Conservation (phyloP, 2,888 invertebrate genomes). For the Penaeus monodon region DNA sequence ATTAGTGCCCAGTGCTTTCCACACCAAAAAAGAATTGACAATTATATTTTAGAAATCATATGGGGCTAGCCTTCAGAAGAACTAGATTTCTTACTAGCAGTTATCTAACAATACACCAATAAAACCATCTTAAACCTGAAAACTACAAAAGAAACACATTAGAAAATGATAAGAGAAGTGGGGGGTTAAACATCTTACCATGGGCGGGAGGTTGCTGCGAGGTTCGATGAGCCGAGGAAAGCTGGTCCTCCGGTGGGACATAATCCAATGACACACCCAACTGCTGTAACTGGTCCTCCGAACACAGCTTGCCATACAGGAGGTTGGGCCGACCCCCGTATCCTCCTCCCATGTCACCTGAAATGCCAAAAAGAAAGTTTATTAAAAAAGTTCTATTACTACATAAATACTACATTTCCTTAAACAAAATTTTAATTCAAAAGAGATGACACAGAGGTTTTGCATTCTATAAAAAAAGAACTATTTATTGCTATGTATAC, state of each 20-base stretch:
- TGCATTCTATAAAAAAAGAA: too few relatives aligned
- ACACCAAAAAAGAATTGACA: too few relatives aligned
- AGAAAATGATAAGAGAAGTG: background rate
- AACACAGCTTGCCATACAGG: conserved; percentile 60
- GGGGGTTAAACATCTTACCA: conserved; percentile 25
- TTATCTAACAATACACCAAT: too few relatives aligned
- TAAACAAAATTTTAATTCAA: background rate
- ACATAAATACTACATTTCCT: background rate
- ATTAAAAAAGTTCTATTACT: background rate
- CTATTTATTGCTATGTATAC: too few relatives aligned
- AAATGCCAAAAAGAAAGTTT: background rate
- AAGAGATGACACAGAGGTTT: too few relatives aligned
- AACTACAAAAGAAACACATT: background rate
- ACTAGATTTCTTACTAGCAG: too few relatives aligned
- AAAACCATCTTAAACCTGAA: background rate
- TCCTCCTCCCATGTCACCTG: conserved; percentile 60
- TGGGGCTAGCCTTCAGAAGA: too few relatives aligned
- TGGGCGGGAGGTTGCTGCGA: conserved; percentile 52
- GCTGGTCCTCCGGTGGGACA: conserved; percentile 48
- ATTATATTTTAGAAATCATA: too few relatives aligned
- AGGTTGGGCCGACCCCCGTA: conserved; percentile 53
- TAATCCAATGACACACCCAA: conserved; percentile 55
- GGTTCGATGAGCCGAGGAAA: conserved; percentile 50
- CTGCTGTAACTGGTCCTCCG: conserved; percentile 60
- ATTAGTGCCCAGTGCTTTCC: too few relatives aligned